Percentiles rank a stretch among this genome's conserved stretches.
Evolutionary conservation across 2,888 invertebrate species (phyloP).

Genomic region (Caenorhabditis macrosperma): DNA sequence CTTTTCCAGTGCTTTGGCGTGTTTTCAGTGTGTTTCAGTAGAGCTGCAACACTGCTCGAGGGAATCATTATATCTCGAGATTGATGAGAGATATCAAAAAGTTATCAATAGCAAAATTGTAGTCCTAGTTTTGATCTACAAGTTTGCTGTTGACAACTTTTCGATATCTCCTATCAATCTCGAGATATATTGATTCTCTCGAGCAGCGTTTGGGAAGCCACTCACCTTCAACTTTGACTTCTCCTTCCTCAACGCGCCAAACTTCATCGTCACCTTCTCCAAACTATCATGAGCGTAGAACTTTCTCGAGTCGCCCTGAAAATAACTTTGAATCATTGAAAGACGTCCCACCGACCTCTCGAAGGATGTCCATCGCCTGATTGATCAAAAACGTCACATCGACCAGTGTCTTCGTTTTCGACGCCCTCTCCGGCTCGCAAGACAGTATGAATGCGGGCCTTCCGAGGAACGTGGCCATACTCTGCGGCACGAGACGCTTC

Average conservation of each 20-base stretch:
- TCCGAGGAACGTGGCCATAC: constrained; percentile 24
- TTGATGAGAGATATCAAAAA: no score
- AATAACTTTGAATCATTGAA: neutral
- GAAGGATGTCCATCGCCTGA: constrained; percentile 26
- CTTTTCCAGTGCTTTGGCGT: neutral
- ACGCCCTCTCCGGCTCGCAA: constrained; percentile 39
- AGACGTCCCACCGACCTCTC: constrained; percentile 7
- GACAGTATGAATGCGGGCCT: constrained; percentile 36
- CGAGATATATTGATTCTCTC: no score
- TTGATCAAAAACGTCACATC: constrained; percentile 43
- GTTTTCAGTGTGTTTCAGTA: neutral
- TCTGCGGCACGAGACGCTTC: neutral
- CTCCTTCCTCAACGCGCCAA: constrained; percentile 17
- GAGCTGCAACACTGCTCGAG: no score
- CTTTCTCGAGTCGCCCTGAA: constrained; percentile 2
- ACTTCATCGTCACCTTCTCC: constrained; percentile 34
- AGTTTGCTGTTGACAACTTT: no score
- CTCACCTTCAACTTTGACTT: constrained; percentile 18
- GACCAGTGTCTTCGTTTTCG: constrained; percentile 22
- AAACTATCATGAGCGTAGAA: constrained; percentile 20
- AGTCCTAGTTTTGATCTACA: no score
- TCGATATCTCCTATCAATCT: no score
- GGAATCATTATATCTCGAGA: no score
- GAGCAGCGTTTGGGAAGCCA: no score
- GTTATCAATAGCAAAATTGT: no score